Evolutionary conservation across 2,797 vertebrate genomes (phyloP), one percentile per base, ranked within the genome.

Genomic region (Galago senegalensis): DNA sequence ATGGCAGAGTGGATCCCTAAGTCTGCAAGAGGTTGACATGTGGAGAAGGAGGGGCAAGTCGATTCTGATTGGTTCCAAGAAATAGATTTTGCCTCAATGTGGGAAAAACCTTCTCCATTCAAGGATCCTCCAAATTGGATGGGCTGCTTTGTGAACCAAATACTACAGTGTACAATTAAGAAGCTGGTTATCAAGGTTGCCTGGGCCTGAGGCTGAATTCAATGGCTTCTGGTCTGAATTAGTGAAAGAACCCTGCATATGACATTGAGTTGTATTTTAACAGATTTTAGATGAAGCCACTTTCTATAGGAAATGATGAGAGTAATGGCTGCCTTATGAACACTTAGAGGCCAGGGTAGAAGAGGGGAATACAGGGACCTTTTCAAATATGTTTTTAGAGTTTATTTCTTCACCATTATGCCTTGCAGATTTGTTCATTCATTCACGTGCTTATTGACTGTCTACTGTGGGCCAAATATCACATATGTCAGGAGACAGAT

Each of bases 381-480:
- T 89, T 77, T 40, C 10, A 63, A 75, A 91, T 49, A 31, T 60
- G 13, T 5, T 83, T 31, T 31, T 10, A 12, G 4, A 31, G 20
- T 70, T 93, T 21, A 77, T 70, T 76, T 96, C 29, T 86, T 93
- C 56, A 61, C 5, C 20, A 37, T 56, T 29, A 60, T 34, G 8
- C 67, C 61, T 72, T 87, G 49, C 14, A 20, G 75, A 53, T 83
- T 75, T 63, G 37, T 89, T 82, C 63, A 84, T 93, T 94, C 56
- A 75, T 16, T 43, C 29, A 43, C 34, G 31, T 31, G 25, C 37
- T 86, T 93, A 16, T 27, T 60, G 27, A 73, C 23, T 10, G 20
- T 84, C n/a, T 83, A 25, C 81, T n/a, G 6, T 72, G 61, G 27
- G 14, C 25, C 58, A 89, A 27, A 60, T 21, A 67, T 61, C 56